Percentiles rank a stretch among this genome's conserved stretches.
These are phyloP conservation scores for Caerostris extrusa DNA, from an alignment of 1,140 invertebrate species.

Conservation along the genomic window DNA sequence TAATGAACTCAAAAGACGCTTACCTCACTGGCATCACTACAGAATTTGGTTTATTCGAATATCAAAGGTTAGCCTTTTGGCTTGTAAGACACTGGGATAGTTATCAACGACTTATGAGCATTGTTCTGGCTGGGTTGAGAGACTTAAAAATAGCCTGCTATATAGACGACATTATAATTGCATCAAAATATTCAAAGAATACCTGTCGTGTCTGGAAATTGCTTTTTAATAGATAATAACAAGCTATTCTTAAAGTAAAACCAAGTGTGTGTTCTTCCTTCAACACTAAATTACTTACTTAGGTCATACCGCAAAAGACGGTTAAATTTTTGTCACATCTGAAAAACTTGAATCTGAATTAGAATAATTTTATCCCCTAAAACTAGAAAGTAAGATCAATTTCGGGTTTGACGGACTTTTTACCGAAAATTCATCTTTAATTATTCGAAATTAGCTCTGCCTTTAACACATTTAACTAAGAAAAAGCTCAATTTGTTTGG, in stretches of 20 bases:
- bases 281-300: slow-evolving; percentile 74
- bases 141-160: slow-evolving; percentile 23
- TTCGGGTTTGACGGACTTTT: slow-evolving; percentile 82
- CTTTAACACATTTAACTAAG: slow-evolving; percentile 80
- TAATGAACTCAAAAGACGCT: background rate
- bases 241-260: slow-evolving; percentile 78
- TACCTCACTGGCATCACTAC: slow-evolving; percentile 75
- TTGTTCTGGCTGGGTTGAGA: slow-evolving; percentile 11
- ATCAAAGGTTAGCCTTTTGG: slow-evolving; percentile 77
- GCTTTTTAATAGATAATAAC: slow-evolving; percentile 56
- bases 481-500: slow-evolving; percentile 24
- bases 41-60: slow-evolving; percentile 75
- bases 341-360: slow-evolving; percentile 81
- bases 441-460: slow-evolving; percentile 80
- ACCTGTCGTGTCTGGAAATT: slow-evolving; percentile 29
- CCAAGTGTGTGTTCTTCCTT: slow-evolving; percentile 77
- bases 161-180: slow-evolving; percentile 77
- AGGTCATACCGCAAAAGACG: slow-evolving; percentile 80
- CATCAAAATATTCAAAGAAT: slow-evolving; percentile 75
- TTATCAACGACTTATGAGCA: slow-evolving; percentile 79
- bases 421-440: slow-evolving; percentile 82
- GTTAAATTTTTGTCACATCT: slow-evolving; percentile 80
- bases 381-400: slow-evolving; percentile 82
- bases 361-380: slow-evolving; percentile 79
- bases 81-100: slow-evolving; percentile 70